These are phyloP conservation scores for Naja naja DNA, from an alignment of 2,113 vertebrate species.

Conservation along the genomic window DNA sequence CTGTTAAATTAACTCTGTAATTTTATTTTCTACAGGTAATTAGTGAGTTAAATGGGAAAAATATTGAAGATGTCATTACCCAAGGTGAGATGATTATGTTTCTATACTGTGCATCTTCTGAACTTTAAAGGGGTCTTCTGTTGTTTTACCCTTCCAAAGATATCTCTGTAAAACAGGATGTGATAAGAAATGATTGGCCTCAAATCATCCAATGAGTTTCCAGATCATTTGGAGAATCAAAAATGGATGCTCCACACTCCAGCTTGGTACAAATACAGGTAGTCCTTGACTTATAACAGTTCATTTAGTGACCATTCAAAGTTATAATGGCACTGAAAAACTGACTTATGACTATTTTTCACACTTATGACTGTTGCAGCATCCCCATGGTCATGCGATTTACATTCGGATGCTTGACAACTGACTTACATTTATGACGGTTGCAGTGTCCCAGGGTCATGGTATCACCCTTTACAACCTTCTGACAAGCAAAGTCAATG, in stretches of 20 bases:
- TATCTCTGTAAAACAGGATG: background rate
- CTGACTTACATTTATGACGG: too few species aligned
- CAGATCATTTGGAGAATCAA: background rate
- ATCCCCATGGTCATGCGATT: too few species aligned
- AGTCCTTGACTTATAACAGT: too few species aligned
- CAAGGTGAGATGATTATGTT: conserved; percentile 77
- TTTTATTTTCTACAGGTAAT: conserved; percentile 78
- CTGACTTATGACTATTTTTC: too few species aligned
- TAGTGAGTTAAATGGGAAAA: conserved; percentile 88
- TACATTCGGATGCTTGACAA: too few species aligned
- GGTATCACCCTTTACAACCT: too few species aligned
- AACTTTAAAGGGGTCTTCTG: background rate
- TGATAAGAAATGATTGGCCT: background rate
- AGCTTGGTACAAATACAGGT: background rate
- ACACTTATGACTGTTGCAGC: too few species aligned
- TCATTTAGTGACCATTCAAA: too few species aligned
- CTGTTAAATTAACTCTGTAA: conserved; percentile 5
- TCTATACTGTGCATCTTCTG: background rate
- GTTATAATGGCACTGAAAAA: too few species aligned
- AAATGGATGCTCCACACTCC: background rate
- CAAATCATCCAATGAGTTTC: background rate
- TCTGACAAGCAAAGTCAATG: too few species aligned
- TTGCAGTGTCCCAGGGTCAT: too few species aligned
- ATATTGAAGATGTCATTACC: conserved; percentile 89
- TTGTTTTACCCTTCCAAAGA: background rate